These are phyloP conservation scores for Ommatoiulus sabulosus DNA, from an alignment of 2,888 invertebrate species.

Conservation along the genomic window DNA sequence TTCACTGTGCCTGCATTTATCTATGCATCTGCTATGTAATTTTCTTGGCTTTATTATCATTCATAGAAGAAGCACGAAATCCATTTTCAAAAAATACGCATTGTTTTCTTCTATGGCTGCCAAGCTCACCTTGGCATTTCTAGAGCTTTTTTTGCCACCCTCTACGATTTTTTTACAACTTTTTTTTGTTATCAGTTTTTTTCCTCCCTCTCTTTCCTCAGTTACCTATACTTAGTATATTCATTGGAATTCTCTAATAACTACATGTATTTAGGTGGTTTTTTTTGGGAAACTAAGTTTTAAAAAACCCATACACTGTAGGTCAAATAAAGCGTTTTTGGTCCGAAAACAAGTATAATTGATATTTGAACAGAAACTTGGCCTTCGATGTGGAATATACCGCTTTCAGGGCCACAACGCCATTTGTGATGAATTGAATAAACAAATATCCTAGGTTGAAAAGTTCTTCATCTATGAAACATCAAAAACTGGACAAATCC, in stretches of 20 bases:
- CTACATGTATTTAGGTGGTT: not conserved
- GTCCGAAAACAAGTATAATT: not conserved
- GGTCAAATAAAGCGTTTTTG: not conserved
- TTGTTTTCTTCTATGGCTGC: constrained; percentile 2
- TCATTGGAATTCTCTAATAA: constrained; percentile 29
- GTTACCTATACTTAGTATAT: constrained; percentile 31
- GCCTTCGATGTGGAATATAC: not conserved
- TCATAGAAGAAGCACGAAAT: constrained; percentile 33
- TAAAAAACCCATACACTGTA: not conserved
- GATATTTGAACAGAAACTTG: not conserved
- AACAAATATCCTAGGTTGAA: no score
- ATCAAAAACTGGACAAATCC: no score
- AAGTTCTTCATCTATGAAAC: no score
- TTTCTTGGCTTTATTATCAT: constrained; percentile 35
- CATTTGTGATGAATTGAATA: not conserved
- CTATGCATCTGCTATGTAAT: constrained; percentile 43
- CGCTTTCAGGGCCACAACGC: not conserved
- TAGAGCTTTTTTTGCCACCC: constrained; percentile 29
- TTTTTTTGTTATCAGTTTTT: not conserved
- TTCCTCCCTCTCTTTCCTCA: not conserved
- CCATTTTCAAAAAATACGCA: not conserved
- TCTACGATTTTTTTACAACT: not conserved
- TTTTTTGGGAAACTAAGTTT: not conserved
- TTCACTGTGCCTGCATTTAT: constrained; percentile 40
- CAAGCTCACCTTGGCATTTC: constrained; percentile 29